A percentile compares a stretch with the other conserved stretches of the same genome.
phyloP scores from a whole-genome alignment of 2,888 invertebrate species.

The Hyalella azteca region DNA sequence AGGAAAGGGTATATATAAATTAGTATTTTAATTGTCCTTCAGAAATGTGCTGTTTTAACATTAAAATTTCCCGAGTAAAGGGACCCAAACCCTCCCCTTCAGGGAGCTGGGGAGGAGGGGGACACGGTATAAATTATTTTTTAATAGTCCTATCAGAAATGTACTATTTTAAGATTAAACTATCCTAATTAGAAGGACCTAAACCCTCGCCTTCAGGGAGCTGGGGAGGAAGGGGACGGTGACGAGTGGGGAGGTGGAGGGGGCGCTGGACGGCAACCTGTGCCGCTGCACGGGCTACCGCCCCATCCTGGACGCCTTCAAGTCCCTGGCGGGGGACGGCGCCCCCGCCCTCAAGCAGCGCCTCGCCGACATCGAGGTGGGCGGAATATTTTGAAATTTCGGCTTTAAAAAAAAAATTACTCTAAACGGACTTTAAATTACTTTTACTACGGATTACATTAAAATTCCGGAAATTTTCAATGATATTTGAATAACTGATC shows the following conservation, averaged over 20 bases:
- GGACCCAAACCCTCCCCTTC: no score
- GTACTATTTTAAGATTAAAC: no score
- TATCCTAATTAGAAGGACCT: no score
- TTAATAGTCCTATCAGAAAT: no score
- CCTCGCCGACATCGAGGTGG: conserved; percentile 64
- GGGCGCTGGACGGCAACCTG: conserved; percentile 63
- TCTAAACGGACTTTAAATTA: background rate
- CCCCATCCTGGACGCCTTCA: conserved; percentile 78
- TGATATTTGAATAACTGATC: background rate
- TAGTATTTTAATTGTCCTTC: no score
- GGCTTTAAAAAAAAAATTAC: no score
- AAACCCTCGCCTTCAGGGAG: background rate
- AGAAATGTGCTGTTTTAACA: no score
- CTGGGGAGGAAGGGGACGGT: conserved; percentile 43
- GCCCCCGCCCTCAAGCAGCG: conserved; percentile 64
- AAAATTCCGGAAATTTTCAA: background rate
- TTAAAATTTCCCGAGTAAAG: no score
- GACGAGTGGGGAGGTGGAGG: conserved; percentile 61
- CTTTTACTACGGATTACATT: background rate
- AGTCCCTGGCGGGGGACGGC: conserved; percentile 70
- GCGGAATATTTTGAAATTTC: no score
- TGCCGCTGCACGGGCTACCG: no score
- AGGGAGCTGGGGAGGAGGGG: background rate
- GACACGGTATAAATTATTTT: no score
- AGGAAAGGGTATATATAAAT: no score